These are phyloP conservation scores for Biston stratarius DNA, from an alignment of 2,888 invertebrate genomes.

Conservation along the genomic window DNA sequence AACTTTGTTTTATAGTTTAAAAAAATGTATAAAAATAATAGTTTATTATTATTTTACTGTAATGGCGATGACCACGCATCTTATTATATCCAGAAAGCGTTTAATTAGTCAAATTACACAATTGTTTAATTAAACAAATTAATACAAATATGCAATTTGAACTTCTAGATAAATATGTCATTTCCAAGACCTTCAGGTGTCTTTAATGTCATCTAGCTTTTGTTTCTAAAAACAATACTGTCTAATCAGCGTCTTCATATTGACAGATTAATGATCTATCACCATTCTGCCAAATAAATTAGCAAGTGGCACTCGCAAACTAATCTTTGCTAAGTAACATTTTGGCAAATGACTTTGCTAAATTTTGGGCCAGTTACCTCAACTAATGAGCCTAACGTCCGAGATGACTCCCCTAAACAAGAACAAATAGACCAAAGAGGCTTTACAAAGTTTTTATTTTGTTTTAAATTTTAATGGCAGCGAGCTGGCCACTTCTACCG, in stretches of 20 bases:
- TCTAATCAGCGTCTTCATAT: slow-evolving; percentile 38
- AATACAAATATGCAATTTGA: background rate
- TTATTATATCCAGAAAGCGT: no score
- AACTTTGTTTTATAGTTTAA: no score
- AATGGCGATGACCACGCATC: no score
- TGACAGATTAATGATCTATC: slow-evolving; percentile 44
- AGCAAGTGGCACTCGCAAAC: slow-evolving; percentile 53
- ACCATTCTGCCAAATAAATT: slow-evolving; percentile 50
- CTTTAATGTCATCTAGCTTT: slow-evolving; percentile 14
- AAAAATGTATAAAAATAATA: no score
- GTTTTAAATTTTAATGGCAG: background rate
- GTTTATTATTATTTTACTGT: no score
- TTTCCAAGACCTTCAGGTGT: slow-evolving; percentile 1
- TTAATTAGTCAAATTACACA: no score
- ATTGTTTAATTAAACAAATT: no score
- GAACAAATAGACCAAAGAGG: slow-evolving; percentile 60
- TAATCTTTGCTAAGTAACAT: slow-evolving; percentile 66
- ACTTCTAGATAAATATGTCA: background rate
- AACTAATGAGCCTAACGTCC: slow-evolving; percentile 83
- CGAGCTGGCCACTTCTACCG: no score
- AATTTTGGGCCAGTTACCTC: slow-evolving; percentile 81
- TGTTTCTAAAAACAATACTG: slow-evolving; percentile 28
- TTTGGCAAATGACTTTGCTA: slow-evolving; percentile 75
- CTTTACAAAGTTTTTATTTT: background rate
- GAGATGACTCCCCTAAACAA: slow-evolving; percentile 73